These are phyloP conservation scores for Vanessa tameamea DNA, from an alignment of 1,140 invertebrate species.

Conservation along the genomic window DNA sequence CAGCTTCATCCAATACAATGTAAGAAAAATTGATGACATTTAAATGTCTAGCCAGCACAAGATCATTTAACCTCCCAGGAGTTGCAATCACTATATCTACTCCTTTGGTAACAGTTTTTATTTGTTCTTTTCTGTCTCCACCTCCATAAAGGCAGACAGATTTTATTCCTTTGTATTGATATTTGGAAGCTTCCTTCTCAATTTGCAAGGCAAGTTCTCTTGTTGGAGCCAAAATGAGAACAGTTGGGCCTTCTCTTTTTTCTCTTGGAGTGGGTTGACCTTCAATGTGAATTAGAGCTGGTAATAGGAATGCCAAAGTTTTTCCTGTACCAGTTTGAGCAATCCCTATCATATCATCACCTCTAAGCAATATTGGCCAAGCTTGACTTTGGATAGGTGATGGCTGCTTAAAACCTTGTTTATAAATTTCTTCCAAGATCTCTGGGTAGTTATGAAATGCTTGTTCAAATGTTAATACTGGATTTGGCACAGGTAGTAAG, in stretches of 20 bases:
- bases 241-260: constrained; percentile 89
- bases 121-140: constrained; percentile 88
- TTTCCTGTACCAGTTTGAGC: constrained; percentile 96
- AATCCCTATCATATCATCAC: constrained; percentile 95
- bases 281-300: constrained; percentile 94
- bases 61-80: constrained; percentile 92
- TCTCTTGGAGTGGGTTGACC: constrained; percentile 86
- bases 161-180: constrained; percentile 90
- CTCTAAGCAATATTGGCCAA: constrained; percentile 93
- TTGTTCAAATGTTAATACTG: constrained; percentile 90
- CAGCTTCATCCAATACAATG: constrained; percentile 95
- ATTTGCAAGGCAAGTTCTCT: constrained; percentile 95
- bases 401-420: constrained; percentile 90
- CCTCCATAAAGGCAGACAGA: constrained; percentile 95
- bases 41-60: constrained; percentile 84
- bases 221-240: constrained; percentile 93
- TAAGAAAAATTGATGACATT: constrained; percentile 90
- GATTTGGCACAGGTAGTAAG: constrained; percentile 87
- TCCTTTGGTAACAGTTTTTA: constrained; percentile 85
- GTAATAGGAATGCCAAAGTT: constrained; percentile 94
- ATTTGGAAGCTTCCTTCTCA: constrained; percentile 93
- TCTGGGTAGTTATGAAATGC: constrained; percentile 92
- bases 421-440: constrained; percentile 89
- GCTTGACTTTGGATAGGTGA: constrained; percentile 95
- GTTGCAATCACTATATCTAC: constrained; percentile 95